phyloP scores from a whole-genome alignment of 2,888 invertebrate genomes.

The Ephialtes manifestator region DNA sequence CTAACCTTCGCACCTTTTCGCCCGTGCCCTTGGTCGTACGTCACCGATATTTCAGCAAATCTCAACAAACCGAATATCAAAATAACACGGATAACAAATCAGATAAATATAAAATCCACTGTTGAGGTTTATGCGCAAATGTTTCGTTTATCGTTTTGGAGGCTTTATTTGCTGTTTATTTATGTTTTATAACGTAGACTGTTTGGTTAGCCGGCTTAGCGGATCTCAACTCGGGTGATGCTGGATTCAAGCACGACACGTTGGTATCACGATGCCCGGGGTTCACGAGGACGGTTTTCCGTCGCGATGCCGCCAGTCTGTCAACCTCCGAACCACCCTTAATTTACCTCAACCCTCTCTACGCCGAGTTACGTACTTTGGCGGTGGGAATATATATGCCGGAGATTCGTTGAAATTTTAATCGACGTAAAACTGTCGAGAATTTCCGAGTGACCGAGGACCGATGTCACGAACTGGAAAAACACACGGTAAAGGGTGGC shows the following conservation, averaged over 20 bases:
- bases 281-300: conserved; percentile 28
- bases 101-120: background rate
- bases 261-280: conserved; percentile 58
- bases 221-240: conserved; percentile 18
- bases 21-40: conserved; percentile 19
- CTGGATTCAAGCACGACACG: conserved; percentile 46
- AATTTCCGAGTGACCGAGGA: background rate
- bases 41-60: background rate
- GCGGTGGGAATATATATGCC: background rate
- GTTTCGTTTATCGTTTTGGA: background rate
- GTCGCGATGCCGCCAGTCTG: conserved; percentile 48
- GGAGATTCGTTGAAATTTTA: conserved; percentile 46
- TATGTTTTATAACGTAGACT: background rate
- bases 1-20: conserved; percentile 61
- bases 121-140: conserved; percentile 1
- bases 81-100: conserved; percentile 2
- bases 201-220: conserved; percentile 33
- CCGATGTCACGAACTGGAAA: conserved; percentile 11
- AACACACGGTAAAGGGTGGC: conserved; percentile 31
- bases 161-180: background rate
- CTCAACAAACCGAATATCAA: conserved; percentile 31
- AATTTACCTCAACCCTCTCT: background rate
- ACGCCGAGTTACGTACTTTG: background rate
- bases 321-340: background rate
- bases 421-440: conserved; percentile 5